Conservation (phyloP, 2,888 invertebrate genomes). For the Microctonus brassicae region DNA sequence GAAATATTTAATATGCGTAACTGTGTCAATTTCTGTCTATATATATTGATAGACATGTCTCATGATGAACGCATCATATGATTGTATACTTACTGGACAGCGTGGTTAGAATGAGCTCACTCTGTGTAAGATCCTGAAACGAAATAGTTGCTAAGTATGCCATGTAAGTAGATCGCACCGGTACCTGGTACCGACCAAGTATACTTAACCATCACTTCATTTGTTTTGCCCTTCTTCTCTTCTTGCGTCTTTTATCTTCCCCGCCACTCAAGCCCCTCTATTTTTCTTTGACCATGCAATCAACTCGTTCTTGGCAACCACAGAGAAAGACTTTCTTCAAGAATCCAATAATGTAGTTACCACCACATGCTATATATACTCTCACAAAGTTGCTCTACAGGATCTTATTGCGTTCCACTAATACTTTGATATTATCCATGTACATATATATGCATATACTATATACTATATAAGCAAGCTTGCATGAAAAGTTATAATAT, state of each 20-base stretch:
- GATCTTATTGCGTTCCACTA: neutral
- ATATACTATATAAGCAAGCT: too few species aligned
- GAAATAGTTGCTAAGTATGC: constrained; percentile 63
- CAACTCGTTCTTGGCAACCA: constrained; percentile 45
- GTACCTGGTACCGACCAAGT: constrained; percentile 68
- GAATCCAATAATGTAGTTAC: constrained; percentile 30
- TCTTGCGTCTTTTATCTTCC: constrained; percentile 35
- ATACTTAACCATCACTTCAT: constrained; percentile 63
- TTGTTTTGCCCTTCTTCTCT: constrained; percentile 43
- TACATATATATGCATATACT: too few species aligned
- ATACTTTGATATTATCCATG: neutral
- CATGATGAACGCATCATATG: neutral
- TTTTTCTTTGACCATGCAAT: constrained; percentile 30
- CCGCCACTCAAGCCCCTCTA: constrained; percentile 26
- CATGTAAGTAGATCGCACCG: constrained; percentile 69
- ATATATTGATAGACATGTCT: neutral
- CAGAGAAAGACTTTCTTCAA: constrained; percentile 70
- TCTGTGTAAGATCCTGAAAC: constrained; percentile 62
- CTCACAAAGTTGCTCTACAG: neutral
- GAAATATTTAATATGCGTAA: too few species aligned
- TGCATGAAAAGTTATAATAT: neutral
- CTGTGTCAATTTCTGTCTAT: neutral
- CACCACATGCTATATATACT: constrained; percentile 25
- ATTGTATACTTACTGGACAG: neutral
- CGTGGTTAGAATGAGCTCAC: constrained; percentile 55